Percentiles rank a stretch among this genome's conserved stretches.
Evolutionary conservation across 2,113 vertebrate species (phyloP).

Genomic region (Prunella himalayana): DNA sequence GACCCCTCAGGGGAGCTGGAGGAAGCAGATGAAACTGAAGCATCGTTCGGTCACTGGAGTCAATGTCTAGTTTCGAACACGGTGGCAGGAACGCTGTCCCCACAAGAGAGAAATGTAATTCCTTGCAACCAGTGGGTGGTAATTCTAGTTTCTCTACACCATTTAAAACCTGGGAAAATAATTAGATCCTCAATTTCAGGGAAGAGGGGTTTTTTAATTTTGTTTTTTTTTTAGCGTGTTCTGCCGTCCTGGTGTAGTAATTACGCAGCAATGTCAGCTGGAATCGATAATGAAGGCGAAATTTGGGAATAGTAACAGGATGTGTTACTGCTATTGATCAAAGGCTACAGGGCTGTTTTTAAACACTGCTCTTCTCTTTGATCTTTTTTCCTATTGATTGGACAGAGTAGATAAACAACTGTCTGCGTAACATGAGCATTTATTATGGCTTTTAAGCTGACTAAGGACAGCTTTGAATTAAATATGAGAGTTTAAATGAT

Average conservation of each 20-base stretch:
- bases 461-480: not conserved
- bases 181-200: not conserved
- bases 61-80: rapidly evolving
- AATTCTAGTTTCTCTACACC: not conserved
- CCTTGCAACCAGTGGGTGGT: not conserved
- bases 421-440: not conserved
- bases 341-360: not conserved
- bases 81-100: not conserved
- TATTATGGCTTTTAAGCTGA: not conserved
- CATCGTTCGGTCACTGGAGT: rapidly evolving
- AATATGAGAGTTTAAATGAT: not conserved
- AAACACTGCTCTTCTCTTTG: not conserved
- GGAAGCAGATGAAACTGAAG: not conserved
- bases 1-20: not conserved
- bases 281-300: not conserved
- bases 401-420: not conserved
- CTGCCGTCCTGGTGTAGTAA: not conserved
- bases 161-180: not conserved
- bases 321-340: conserved; percentile 17
- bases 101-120: not conserved
- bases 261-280: not conserved
- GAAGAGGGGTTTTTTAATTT: not conserved
- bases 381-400: not conserved
- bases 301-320: not conserved
- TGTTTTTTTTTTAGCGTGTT: not conserved